Evolutionary conservation across 2,888 invertebrate genomes (phyloP), one percentile per base, ranked within the genome.

Genomic region (Hyalella azteca): DNA sequence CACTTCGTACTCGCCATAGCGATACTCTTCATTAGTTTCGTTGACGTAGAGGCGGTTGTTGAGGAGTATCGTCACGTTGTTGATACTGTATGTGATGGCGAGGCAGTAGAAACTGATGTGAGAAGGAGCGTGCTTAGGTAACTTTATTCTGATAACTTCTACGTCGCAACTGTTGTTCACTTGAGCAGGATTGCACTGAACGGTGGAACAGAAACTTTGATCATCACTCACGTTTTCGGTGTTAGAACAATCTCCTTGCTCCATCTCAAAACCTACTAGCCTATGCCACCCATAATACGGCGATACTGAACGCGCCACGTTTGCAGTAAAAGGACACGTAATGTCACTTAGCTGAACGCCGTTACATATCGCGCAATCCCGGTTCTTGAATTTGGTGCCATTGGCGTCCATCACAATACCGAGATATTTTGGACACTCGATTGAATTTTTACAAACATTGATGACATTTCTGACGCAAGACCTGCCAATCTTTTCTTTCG

Each of bases 1-100:
- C 7, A 83, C 59, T 48, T 83, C 83, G 32, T 83, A 83, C 41
- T 83, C 81, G 32, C 81, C 81, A 22, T 73, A 80, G 22, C 73
- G 45, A 26, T 81, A 83, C 15, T 73, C 39, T n/a, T 50, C 41
- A 29, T 75, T 60, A 0, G 83, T 80, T 3, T 54, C 50, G 26
- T 80, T 80, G 13, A 83, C 26, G 50, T 81, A 83, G 13, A 83
- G 41, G 22, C 79, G 80, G 1, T 78, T 54, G 32, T 81, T 83
- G 2, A 77, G 77, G 50, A 79, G 81, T 40, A 79, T 32, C 36
- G 78, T 41, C 11, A 73, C 80, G 32, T 49, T 45, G 13, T 78
- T 36, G 2, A 73, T 59, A 26, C 45, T 77, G 54, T 59, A 81
- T 15, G 78, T 78, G 39, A 49, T 49, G 11, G 81, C 78, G n/a